These are phyloP conservation scores for Rhamphomyia laevipes DNA, from an alignment of 2,888 invertebrate species.

Conservation along the genomic window DNA sequence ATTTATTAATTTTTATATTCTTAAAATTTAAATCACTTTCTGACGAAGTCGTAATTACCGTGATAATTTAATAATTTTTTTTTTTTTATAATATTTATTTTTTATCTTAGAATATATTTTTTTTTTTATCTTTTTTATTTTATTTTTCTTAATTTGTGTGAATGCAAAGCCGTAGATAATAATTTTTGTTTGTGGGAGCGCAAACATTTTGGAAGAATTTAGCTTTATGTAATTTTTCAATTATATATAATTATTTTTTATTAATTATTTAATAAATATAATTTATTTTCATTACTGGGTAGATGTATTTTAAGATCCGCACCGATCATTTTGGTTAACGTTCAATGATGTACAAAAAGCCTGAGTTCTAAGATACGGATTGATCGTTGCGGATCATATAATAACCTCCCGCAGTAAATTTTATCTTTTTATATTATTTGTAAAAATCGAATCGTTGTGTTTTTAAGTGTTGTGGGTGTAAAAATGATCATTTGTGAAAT, in stretches of 20 bases:
- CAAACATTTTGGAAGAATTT: neutral
- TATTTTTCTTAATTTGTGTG: neutral
- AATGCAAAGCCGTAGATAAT: no score
- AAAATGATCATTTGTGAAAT: neutral
- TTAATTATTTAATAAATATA: neutral
- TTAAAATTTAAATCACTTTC: neutral
- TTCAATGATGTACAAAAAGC: no score
- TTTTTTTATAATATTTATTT: conserved; percentile 2
- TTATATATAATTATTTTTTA: no score
- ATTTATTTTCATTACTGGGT: no score
- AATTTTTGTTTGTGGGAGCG: no score
- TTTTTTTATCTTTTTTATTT: conserved; percentile 2
- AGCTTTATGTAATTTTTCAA: neutral
- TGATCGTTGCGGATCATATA: no score
- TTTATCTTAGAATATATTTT: neutral
- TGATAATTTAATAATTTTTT: conserved; percentile 1
- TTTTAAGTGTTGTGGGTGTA: neutral
- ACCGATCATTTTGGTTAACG: no score
- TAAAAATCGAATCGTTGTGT: neutral
- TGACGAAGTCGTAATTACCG: no score
- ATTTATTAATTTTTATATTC: neutral
- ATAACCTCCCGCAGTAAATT: no score
- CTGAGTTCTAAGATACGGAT: no score
- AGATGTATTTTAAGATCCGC: no score
- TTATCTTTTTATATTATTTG: neutral